A percentile compares a stretch with the other conserved stretches of the same genome.
Conservation (phyloP, 92 coral and sea anemone species). For the Pocillopora grandis region DNA sequence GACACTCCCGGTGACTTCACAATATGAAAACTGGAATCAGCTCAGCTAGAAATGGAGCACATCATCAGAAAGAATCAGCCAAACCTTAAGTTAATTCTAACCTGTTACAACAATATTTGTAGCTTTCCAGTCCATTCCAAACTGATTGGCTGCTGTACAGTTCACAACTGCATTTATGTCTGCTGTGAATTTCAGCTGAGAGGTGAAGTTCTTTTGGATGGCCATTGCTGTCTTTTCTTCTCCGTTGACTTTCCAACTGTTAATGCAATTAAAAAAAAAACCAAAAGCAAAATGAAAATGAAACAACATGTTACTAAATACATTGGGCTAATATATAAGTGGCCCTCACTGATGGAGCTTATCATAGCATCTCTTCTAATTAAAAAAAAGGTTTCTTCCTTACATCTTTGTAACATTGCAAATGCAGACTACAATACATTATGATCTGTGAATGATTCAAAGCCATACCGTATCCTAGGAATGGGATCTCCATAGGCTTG, state of each 20-base stretch:
- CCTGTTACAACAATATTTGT: conserved; percentile 14
- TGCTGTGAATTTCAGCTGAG: conserved; percentile 7
- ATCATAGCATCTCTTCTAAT: no score
- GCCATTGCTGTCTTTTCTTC: not conserved
- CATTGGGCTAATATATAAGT: not conserved
- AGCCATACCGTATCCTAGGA: conserved; percentile 48
- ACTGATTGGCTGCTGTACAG: conserved; percentile 49
- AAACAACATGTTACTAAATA: not conserved
- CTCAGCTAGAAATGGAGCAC: not conserved
- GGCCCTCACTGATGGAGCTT: no score
- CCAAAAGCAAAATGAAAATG: not conserved
- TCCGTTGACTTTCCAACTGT: conserved; percentile 40
- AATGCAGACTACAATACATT: no score
- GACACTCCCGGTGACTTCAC: no score
- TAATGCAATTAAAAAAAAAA: not conserved
- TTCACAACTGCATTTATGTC: conserved; percentile 12
- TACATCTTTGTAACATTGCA: no score
- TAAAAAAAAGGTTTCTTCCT: no score
- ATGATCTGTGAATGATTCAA: no score
- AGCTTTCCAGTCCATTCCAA: conserved; percentile 21
- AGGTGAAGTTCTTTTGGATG: conserved; percentile 19
- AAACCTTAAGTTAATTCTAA: not conserved
- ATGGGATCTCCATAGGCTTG: conserved; percentile 42
- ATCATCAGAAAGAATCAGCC: no score
- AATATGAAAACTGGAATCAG: no score